phyloP scores from a whole-genome alignment of 1,140 invertebrate species.

The Notospermus geniculatus region DNA sequence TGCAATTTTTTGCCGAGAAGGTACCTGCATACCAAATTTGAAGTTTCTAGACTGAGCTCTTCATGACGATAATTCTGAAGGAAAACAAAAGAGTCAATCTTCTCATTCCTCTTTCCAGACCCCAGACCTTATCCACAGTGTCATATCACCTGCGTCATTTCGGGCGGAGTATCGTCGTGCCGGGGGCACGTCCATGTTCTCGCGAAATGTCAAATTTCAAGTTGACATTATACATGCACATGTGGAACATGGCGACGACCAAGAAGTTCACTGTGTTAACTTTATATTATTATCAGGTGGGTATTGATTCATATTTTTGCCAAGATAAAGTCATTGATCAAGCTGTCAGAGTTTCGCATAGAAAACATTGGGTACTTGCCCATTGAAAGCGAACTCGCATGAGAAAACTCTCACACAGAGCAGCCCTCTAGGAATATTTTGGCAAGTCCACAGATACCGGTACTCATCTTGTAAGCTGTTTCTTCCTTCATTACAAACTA shows the following conservation, averaged over 20 bases:
- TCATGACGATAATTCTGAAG: too few relatives aligned
- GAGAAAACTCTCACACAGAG: neutral
- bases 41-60: too few relatives aligned
- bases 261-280: slow-evolving; percentile 83
- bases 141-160: slow-evolving; percentile 97
- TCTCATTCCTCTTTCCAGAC: slow-evolving; percentile 66
- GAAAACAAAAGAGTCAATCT: too few relatives aligned
- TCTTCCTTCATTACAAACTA: neutral
- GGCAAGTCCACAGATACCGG: too few relatives aligned
- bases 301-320: slow-evolving; percentile 26
- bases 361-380: too few relatives aligned
- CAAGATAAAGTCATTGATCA: too few relatives aligned
- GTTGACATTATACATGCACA: slow-evolving; percentile 63
- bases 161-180: slow-evolving; percentile 91
- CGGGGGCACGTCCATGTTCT: slow-evolving; percentile 93
- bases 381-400: neutral
- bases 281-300: slow-evolving; percentile 93
- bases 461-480: neutral
- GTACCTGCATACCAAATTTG: too few relatives aligned
- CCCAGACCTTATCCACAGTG: slow-evolving; percentile 95
- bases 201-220: slow-evolving; percentile 93
- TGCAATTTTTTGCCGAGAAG: too few relatives aligned
- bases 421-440: too few relatives aligned
- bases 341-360: too few relatives aligned
- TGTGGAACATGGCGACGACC: slow-evolving; percentile 28